phyloP scores from a whole-genome alignment of 2,888 invertebrate genomes.

The Agrochola macilenta region DNA sequence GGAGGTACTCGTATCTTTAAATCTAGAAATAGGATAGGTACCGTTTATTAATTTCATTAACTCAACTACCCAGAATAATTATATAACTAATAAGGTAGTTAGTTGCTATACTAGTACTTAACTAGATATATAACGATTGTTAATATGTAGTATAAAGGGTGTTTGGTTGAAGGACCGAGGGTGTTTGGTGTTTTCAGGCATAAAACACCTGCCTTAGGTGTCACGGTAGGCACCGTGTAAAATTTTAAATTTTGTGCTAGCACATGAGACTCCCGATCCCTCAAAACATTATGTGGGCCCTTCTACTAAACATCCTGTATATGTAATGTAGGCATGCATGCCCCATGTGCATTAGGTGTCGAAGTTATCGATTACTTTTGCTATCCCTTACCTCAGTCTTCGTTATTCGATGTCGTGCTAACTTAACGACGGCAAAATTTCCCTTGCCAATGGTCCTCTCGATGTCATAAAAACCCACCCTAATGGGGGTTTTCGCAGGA shows the following conservation, averaged over 20 bases:
- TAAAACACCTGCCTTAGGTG: no score
- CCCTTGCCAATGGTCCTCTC: slow-evolving; percentile 99
- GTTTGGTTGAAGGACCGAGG: no score
- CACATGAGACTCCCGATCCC: no score
- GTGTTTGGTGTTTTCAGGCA: no score
- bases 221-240: no score
- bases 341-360: slow-evolving; percentile 44
- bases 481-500: slow-evolving; percentile 93
- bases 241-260: no score
- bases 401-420: slow-evolving; percentile 99
- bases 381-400: slow-evolving; percentile 97
- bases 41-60: not conserved
- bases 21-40: not conserved
- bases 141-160: no score
- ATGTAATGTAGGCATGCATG: slow-evolving; percentile 6
- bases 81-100: not conserved
- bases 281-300: no score
- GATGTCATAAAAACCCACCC: slow-evolving; percentile 99
- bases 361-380: slow-evolving; percentile 51
- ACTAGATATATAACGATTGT: not conserved
- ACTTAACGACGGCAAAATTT: slow-evolving; percentile 99
- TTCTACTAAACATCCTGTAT: no score
- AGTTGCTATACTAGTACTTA: not conserved
- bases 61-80: not conserved
- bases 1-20: not conserved